Percentiles rank a stretch among this genome's conserved stretches.
phyloP scores from a whole-genome alignment of 2,797 vertebrate genomes.

The Pagetopsis macropterus region DNA sequence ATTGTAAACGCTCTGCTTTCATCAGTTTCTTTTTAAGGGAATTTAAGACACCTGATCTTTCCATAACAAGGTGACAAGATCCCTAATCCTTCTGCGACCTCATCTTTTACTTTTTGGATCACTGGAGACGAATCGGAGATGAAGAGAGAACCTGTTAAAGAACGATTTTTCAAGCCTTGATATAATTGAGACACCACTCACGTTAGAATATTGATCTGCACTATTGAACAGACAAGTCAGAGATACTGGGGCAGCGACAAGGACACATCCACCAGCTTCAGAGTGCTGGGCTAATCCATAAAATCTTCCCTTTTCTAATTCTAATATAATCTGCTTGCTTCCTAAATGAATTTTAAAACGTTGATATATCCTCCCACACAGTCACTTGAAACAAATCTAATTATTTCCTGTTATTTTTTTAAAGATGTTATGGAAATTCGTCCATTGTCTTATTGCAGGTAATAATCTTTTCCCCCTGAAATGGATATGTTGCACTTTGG shows the following conservation, averaged over 20 bases:
- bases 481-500: conserved; percentile 36
- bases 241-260: conserved; percentile 29
- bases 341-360: conserved; percentile 14
- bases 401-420: conserved; percentile 15
- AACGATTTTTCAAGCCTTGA: conserved; percentile 25
- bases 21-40: not conserved
- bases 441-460: conserved; percentile 24
- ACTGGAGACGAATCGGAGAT: conserved; percentile 9
- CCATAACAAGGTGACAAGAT: not conserved
- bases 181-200: conserved; percentile 47
- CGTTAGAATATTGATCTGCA: conserved; percentile 50
- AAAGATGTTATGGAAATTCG: not conserved
- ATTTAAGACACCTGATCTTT: not conserved
- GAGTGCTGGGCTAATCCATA: not conserved
- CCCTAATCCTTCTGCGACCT: not conserved
- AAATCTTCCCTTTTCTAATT: not conserved
- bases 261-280: conserved; percentile 19
- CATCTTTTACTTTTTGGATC: conserved; percentile 14
- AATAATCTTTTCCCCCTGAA: conserved; percentile 28
- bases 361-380: not conserved
- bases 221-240: conserved; percentile 36
- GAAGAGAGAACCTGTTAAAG: conserved; percentile 22
- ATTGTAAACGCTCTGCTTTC: not conserved
- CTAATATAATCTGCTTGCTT: not conserved
- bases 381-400: conserved; percentile 22